Percentiles rank a stretch among this genome's conserved stretches.
These are phyloP conservation scores for Blera fallax DNA, from an alignment of 2,888 invertebrate genomes.

Conservation along the genomic window DNA sequence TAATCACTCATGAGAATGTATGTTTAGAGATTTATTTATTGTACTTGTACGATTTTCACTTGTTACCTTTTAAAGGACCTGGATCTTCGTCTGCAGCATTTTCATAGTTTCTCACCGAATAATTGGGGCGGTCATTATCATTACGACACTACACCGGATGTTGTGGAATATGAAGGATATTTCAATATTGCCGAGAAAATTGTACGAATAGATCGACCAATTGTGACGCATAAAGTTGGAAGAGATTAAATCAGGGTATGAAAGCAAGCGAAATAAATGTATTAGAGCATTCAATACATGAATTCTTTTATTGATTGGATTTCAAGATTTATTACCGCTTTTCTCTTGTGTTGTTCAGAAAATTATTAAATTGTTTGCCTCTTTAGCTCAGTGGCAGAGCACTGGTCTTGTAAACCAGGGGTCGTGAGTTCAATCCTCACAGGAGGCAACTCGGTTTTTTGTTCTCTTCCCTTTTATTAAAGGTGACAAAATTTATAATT, in stretches of 20 bases:
- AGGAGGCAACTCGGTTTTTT: slow-evolving; percentile 73
- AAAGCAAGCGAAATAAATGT: not conserved
- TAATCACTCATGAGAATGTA: slow-evolving; percentile 92
- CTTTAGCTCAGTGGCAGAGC: slow-evolving; percentile 78
- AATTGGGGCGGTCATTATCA: slow-evolving; percentile 98
- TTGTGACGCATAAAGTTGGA: slow-evolving; percentile 86
- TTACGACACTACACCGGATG: slow-evolving; percentile 94
- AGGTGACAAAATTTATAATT: too few relatives aligned
- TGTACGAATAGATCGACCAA: slow-evolving; percentile 89
- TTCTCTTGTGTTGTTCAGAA: not conserved
- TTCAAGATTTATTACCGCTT: not conserved
- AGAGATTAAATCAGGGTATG: slow-evolving; percentile 85
- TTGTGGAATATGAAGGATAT: slow-evolving; percentile 93
- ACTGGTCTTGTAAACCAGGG: slow-evolving; percentile 78
- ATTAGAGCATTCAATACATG: not conserved
- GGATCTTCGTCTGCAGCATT: slow-evolving; percentile 96
- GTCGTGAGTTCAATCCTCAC: slow-evolving; percentile 77
- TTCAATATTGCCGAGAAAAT: slow-evolving; percentile 90
- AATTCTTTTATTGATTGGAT: not conserved
- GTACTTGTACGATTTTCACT: not conserved
- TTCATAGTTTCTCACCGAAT: slow-evolving; percentile 93
- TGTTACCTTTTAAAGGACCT: slow-evolving; percentile 85
- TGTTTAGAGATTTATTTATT: slow-evolving; percentile 63
- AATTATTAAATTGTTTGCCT: slow-evolving; percentile 53
- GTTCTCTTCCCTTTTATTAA: not conserved